phyloP scores from a whole-genome alignment of 2,113 vertebrate genomes.

The Sander vitreus region DNA sequence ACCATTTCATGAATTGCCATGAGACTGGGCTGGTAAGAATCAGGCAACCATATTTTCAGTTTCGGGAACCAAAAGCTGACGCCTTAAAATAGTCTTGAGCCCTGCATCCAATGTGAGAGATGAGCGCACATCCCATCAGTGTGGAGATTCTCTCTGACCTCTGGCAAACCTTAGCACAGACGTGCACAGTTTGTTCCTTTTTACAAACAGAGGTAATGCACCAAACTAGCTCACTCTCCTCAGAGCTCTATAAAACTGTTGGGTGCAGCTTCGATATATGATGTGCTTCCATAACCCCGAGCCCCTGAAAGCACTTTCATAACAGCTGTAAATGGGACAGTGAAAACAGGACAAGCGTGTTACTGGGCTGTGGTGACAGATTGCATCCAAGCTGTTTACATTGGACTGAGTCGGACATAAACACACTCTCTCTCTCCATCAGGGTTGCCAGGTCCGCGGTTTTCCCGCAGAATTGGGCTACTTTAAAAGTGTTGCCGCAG shows the following conservation, averaged over 20 bases:
- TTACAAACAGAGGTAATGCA: constrained; percentile 45
- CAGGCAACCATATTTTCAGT: too few relatives aligned
- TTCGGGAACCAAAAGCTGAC: too few relatives aligned
- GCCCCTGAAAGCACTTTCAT: constrained; percentile 55
- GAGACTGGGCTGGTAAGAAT: too few relatives aligned
- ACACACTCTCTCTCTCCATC: constrained; percentile 42
- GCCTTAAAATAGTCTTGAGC: too few relatives aligned
- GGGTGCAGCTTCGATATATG: constrained; percentile 23
- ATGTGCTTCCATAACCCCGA: constrained; percentile 42
- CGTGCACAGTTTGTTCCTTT: constrained; percentile 37
- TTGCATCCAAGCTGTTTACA: constrained; percentile 70
- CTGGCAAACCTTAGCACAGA: constrained; percentile 10
- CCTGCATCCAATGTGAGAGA: neutral
- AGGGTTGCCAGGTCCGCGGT: too few relatives aligned
- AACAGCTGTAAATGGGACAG: constrained; percentile 63
- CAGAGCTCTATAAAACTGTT: constrained; percentile 32
- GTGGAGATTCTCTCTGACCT: constrained; percentile 31
- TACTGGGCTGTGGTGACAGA: constrained; percentile 61
- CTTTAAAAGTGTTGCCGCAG: too few relatives aligned
- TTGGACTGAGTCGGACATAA: constrained; percentile 58
- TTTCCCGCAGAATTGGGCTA: too few relatives aligned
- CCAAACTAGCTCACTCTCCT: constrained; percentile 4
- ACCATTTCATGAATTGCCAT: too few relatives aligned
- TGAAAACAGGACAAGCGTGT: constrained; percentile 62
- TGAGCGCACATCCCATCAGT: neutral